Conservation (phyloP, 2,113 vertebrate species). For the Archocentrus centrarchus region DNA sequence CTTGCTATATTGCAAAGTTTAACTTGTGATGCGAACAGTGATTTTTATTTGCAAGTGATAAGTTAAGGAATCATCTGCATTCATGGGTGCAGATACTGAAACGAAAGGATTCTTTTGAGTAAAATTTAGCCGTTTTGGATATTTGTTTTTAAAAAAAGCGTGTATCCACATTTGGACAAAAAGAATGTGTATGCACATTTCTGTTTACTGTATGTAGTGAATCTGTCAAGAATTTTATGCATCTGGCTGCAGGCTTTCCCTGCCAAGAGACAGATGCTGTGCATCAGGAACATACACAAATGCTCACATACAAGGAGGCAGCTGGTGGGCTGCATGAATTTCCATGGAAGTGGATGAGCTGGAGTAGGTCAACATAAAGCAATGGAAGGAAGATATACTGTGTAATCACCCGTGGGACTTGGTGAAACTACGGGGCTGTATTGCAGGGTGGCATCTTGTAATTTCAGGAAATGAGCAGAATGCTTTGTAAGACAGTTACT, state of each 20-base stretch:
- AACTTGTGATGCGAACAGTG: too few species aligned
- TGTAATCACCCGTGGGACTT: constrained; percentile 53
- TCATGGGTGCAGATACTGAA: neutral
- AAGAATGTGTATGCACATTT: constrained; percentile 2
- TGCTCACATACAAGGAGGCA: constrained; percentile 23
- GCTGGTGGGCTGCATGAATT: constrained; percentile 42
- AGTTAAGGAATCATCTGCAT: neutral
- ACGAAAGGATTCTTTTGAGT: neutral
- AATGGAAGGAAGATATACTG: constrained; percentile 24
- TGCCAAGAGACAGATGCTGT: constrained; percentile 41
- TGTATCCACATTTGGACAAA: neutral
- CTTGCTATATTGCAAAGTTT: neutral
- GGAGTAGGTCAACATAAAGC: constrained; percentile 44
- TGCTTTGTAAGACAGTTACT: neutral
- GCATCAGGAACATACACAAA: constrained; percentile 14
- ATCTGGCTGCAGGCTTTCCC: constrained; percentile 8
- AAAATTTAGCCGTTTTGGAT: neutral
- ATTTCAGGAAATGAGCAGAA: constrained; percentile 3
- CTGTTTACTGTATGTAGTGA: constrained; percentile 1
- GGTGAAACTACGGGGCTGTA: neutral
- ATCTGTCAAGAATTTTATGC: neutral
- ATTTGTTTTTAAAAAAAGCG: neutral
- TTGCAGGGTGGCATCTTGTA: neutral
- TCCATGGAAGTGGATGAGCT: constrained; percentile 41
- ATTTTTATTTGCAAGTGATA: neutral